Base-by-base conservation (phyloP, 2,113 vertebrate genomes). In the Calonectris borealis region DNA sequence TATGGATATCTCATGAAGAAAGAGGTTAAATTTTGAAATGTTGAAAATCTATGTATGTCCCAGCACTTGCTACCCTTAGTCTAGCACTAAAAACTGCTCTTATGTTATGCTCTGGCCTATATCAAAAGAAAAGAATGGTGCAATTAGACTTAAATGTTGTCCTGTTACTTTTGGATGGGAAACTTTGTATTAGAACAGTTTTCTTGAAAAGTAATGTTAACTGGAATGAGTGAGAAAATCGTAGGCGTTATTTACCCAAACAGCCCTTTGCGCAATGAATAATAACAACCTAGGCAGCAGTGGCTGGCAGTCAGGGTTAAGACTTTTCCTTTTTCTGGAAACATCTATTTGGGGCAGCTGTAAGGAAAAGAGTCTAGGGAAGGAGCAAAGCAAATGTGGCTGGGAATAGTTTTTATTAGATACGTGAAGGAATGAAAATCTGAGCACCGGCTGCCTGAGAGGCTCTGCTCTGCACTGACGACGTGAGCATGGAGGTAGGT, bases 401-500 rank as follows among this genome's bases (percentile, higher is more conserved):
- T 69, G 75, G 61, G 66, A 69, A 16, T 49, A 79, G 11, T 25
- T 95, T 88, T 57, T 72, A 73, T 80, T 36, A 61, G 72, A 49
- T 49, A 9, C 0, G 0, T 65, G 54, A 54, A 82, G 34, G 72
- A 66, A 85, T 21, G 27, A 86, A 46, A 88, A 36, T 5, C 46
- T 1, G 2, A 58, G 42, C 36, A 40, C 10, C 0, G 5, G 6
- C 3, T 76, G 68, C 26, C 66, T 52, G 71, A 65, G 38, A 68
- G 61, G 65, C 75, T 95, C 7, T 1, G 2, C 26, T 16, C 62
- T 60, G 34, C 21, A 1, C 49, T 46, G 66, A 20, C 0, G 0
- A 31, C n/a, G 66, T 60, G 71, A 92, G 46, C 3, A 2, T 0
- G 12, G 65, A 83, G 62, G 27, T 62, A 60, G 20, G 9, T 34